These are phyloP conservation scores for Neoarius graeffei DNA, from an alignment of 2,113 vertebrate genomes.

Conservation along the genomic window DNA sequence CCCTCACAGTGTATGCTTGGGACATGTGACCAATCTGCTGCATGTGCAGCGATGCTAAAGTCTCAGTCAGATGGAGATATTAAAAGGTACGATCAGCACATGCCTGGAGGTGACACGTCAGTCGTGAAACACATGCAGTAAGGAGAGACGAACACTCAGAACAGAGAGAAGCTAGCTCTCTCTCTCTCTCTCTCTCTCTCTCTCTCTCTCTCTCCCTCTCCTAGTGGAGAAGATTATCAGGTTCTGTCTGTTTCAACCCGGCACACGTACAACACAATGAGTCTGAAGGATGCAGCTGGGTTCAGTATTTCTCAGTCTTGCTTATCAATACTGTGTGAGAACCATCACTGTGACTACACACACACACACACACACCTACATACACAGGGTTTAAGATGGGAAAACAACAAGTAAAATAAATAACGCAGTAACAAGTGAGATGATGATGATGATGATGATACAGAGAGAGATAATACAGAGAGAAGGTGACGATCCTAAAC, in stretches of 20 bases:
- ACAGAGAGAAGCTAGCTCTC: conserved; percentile 21
- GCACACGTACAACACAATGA: conserved; percentile 59
- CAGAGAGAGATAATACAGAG: conserved; percentile 39
- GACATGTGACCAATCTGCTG: not conserved
- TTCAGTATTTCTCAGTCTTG: conserved; percentile 19
- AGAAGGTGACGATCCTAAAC: conserved; percentile 71
- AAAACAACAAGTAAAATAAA: conserved; percentile 62
- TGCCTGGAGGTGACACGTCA: conserved; percentile 8
- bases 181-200: not conserved
- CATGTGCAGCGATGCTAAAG: not conserved
- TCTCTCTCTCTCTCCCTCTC: not conserved
- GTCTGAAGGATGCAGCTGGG: conserved; percentile 25
- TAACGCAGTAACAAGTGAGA: conserved; percentile 45
- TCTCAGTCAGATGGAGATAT: not conserved
- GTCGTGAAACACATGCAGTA: conserved; percentile 33
- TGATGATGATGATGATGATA: conserved; percentile 19
- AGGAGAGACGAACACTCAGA: conserved; percentile 48
- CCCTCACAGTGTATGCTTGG: not conserved
- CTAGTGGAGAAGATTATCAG: not conserved
- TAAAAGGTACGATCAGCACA: not conserved
- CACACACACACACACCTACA: conserved; percentile 58
- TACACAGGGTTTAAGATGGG: conserved; percentile 54
- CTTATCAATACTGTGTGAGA: conserved; percentile 47
- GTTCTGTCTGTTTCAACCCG: not conserved
- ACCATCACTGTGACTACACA: conserved; percentile 63